Evolutionary conservation across 35 echinoderm and acorn worm species (phyloP).

Genomic region (Diadema setosum): DNA sequence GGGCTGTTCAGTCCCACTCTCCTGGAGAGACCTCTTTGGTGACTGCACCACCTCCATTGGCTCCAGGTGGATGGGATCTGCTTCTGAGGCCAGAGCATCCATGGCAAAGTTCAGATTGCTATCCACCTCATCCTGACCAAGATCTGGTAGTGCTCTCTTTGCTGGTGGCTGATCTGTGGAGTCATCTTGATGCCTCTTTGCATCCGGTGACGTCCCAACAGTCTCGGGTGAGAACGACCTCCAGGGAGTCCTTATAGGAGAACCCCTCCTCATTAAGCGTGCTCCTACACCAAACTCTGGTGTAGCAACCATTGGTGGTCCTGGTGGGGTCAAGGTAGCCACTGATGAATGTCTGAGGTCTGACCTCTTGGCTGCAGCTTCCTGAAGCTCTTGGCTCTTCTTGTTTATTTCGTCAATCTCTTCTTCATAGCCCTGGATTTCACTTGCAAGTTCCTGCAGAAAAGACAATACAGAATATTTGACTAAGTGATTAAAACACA

Average conservation of each 20-base stretch:
- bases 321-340: conserved; percentile 51
- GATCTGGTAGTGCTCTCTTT: conserved; percentile 30
- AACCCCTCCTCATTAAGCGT: conserved; percentile 31
- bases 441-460: conserved; percentile 54
- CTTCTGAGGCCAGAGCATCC: no score
- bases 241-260: conserved; percentile 3
- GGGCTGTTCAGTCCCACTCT: neutral
- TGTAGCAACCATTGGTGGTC: conserved; percentile 1
- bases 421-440: conserved; percentile 74
- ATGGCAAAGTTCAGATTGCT: no score
- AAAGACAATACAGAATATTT: neutral
- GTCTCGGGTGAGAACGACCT: conserved; percentile 32
- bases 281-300: conserved; percentile 63
- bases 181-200: neutral
- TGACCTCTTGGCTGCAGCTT: conserved; percentile 31
- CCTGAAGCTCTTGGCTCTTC: conserved; percentile 57
- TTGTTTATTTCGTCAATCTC: conserved; percentile 64
- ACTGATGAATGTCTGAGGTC: conserved; percentile 24
- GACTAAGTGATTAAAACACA: no score
- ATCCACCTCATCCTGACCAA: no score
- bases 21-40: neutral
- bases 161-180: neutral
- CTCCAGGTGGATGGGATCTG: no score
- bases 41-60: no score
- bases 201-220: conserved; percentile 1